These are phyloP conservation scores for Cantharis lateralis DNA, from an alignment of 2,888 invertebrate species.

Conservation along the genomic window DNA sequence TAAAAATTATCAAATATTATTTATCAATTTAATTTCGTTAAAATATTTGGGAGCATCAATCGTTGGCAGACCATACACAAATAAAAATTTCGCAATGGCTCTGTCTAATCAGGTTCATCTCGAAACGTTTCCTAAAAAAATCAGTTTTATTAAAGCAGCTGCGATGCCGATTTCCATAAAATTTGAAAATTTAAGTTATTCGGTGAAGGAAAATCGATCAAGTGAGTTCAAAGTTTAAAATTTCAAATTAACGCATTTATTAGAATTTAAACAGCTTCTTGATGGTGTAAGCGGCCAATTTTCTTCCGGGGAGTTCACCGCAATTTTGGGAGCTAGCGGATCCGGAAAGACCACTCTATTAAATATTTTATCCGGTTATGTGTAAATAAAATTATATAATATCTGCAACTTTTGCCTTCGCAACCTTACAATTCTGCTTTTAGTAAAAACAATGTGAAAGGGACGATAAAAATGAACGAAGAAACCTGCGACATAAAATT, in stretches of 20 bases:
- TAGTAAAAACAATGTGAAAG: background rate
- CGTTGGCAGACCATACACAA: too few species aligned
- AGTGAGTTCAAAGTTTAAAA: background rate
- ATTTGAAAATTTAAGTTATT: background rate
- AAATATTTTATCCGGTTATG: background rate
- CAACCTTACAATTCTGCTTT: background rate
- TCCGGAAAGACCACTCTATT: background rate
- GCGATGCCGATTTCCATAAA: background rate
- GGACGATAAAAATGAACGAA: too few species aligned
- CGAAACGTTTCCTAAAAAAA: too few species aligned
- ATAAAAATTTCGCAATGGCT: too few species aligned
- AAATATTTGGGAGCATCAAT: too few species aligned
- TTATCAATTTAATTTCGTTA: too few species aligned
- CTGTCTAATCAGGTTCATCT: too few species aligned
- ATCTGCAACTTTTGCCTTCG: background rate
- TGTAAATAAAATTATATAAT: background rate
- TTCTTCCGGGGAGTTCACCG: background rate
- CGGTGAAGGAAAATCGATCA: background rate
- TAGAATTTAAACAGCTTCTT: background rate
- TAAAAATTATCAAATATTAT: too few species aligned
- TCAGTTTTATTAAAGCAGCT: background rate
- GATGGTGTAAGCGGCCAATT: background rate
- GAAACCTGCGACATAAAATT: too few species aligned
- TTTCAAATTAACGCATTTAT: background rate
- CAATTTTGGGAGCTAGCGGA: background rate